These are phyloP conservation scores for Pocota personata DNA, from an alignment of 2,888 invertebrate genomes.

Conservation along the genomic window DNA sequence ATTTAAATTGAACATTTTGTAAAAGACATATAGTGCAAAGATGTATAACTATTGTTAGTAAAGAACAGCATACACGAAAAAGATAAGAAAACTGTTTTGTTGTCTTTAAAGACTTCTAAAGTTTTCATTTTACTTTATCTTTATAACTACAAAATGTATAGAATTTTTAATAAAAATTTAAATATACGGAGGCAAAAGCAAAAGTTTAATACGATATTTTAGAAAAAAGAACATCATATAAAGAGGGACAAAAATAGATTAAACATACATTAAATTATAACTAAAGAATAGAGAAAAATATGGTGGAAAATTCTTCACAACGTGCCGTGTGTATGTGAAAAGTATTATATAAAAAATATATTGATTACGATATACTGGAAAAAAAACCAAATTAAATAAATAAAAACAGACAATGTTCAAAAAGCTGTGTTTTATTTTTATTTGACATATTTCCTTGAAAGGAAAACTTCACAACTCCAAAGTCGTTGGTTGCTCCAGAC, in stretches of 20 bases:
- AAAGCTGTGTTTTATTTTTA: slow-evolving; percentile 78
- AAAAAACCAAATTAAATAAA: slow-evolving; percentile 65
- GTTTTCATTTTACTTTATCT: slow-evolving; percentile 67
- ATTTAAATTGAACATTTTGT: slow-evolving; percentile 74
- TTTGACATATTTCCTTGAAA: too few relatives aligned
- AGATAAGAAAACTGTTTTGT: slow-evolving; percentile 67
- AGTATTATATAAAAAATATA: slow-evolving; percentile 85
- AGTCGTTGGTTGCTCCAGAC: too few relatives aligned
- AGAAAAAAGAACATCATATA: slow-evolving; percentile 76
- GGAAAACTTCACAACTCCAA: too few relatives aligned
- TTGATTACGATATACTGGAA: slow-evolving; percentile 70
- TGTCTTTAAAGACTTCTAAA: slow-evolving; percentile 65
- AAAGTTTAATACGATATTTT: slow-evolving; percentile 78
- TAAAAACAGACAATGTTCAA: slow-evolving; percentile 91
- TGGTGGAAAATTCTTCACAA: slow-evolving; percentile 92
- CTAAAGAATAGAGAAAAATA: slow-evolving; percentile 67
- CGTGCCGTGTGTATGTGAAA: slow-evolving; percentile 95
- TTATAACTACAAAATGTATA: slow-evolving; percentile 69
- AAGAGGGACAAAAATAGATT: slow-evolving; percentile 71
- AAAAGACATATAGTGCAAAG: slow-evolving; percentile 73
- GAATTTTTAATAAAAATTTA: slow-evolving; percentile 63
- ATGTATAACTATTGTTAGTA: slow-evolving; percentile 74
- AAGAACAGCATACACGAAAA: slow-evolving; percentile 71
- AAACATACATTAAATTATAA: slow-evolving; percentile 68
- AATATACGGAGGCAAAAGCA: slow-evolving; percentile 50